These are phyloP conservation scores for Eueides isabella DNA, from an alignment of 1,140 invertebrate genomes.

Conservation along the genomic window DNA sequence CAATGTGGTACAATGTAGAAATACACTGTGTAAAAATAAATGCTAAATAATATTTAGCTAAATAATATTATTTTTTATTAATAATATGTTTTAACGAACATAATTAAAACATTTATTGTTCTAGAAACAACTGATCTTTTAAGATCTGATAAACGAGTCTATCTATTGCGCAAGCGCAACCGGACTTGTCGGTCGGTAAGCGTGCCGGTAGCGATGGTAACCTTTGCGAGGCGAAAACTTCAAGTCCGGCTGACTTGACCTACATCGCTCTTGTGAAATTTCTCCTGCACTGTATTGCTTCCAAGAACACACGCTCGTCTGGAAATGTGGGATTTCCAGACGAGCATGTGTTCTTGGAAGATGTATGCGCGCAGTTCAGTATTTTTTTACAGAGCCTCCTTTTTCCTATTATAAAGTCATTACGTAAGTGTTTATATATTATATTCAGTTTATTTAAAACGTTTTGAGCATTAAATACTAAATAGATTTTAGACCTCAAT, in stretches of 20 bases:
- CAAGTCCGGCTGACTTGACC: constrained; percentile 79
- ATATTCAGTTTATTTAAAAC: background rate
- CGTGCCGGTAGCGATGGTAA: constrained; percentile 60
- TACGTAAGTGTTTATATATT: background rate
- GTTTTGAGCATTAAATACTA: background rate
- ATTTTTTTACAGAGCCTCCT: no score
- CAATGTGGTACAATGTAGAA: constrained; percentile 48
- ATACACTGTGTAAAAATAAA: constrained; percentile 31
- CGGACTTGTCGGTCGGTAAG: constrained; percentile 61
- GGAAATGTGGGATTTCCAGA: no score
- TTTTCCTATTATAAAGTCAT: no score
- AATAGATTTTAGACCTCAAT: background rate
- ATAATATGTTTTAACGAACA: constrained; percentile 2
- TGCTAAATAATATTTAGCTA: background rate
- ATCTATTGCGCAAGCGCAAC: constrained; percentile 75
- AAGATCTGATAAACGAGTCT: constrained; percentile 75
- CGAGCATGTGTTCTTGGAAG: no score
- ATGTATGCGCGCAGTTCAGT: no score
- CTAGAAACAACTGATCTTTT: constrained; percentile 72
- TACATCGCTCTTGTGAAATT: constrained; percentile 78
- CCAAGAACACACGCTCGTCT: constrained; percentile 68
- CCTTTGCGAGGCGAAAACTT: constrained; percentile 76
- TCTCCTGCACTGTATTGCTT: constrained; percentile 69
- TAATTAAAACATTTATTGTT: constrained; percentile 32
- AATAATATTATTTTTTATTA: background rate